Base-by-base conservation (phyloP, 2,888 invertebrate species). In the Quadroppia sp. region DNA sequence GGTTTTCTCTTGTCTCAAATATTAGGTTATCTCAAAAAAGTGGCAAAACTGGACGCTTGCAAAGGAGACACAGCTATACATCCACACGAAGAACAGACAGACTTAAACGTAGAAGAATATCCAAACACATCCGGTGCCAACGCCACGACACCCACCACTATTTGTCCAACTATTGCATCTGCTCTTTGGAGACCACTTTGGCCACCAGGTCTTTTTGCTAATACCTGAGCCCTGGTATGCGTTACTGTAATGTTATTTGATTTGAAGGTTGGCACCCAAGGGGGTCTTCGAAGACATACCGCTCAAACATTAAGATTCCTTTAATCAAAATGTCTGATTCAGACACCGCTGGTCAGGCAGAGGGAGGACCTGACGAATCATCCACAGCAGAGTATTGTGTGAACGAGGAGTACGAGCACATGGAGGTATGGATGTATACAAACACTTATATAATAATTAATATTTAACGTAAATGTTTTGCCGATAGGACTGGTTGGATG, bases 401-500 rank as follows among this genome's bases (percentile, higher is more conserved):
- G 3, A 70, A 23, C 50, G 42, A 64, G 45, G 36, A 67, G 30
- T 61, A 28, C 1, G 53, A 53, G 2, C 30, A 28, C n/a, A 71
- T 71, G 53, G 56, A 56, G 50, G 50, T 71, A 32, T 71, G 2
- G 45, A 7, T 45, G 36, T 36, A 11, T 11, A 36, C 11, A 36
- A 4, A 36, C 36, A 36, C n/a, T n/a, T n/a, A n/a, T n/a, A n/a
- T n/a, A n/a, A n/a, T n/a, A n/a, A n/a, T n/a, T n/a, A n/a, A n/a
- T n/a, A n/a, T n/a, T n/a, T n/a, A n/a, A n/a, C n/a, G n/a, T n/a
- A n/a, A 50, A 30, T 67, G 17, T n/a, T 28, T 72, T 17, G 20
- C 11, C 25, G 30, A 2, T 94, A 95, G 85, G 89, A 92, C 80
- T 96, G 95, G 95, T 88, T 96, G 79, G 95, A 96, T 84, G 94